A percentile compares a stretch with the other conserved stretches of the same genome.
Conservation (phyloP, 2,888 invertebrate species). For the Melangyna quadrimaculata region DNA sequence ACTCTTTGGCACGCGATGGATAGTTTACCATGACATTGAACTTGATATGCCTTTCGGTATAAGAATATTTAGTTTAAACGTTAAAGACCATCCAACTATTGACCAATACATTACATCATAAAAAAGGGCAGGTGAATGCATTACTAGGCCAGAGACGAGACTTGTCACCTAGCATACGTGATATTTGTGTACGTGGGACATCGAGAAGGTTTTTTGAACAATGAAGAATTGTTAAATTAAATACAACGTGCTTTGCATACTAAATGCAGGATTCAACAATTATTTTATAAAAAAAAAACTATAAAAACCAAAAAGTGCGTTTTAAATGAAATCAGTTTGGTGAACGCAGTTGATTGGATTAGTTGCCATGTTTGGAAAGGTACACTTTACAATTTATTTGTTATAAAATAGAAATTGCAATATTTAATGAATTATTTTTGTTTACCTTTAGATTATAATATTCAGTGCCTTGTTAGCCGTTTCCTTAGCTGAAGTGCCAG, state of each 20-base stretch:
- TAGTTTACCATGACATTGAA: slow-evolving; percentile 46
- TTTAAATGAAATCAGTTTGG: slow-evolving; percentile 53
- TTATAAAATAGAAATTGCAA: neutral
- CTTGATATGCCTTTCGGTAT: slow-evolving; percentile 35
- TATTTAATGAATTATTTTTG: neutral
- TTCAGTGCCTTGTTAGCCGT: slow-evolving; percentile 62
- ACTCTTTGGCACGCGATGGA: slow-evolving; percentile 35
- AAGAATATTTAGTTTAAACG: slow-evolving; percentile 15
- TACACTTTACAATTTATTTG: neutral
- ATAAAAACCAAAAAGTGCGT: slow-evolving; percentile 62
- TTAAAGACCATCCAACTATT: slow-evolving; percentile 47
- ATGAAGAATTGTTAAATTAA: slow-evolving; percentile 53
- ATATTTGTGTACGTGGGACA: slow-evolving; percentile 37
- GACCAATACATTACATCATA: slow-evolving; percentile 26
- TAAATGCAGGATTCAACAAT: slow-evolving; percentile 44
- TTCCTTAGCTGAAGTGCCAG: slow-evolving; percentile 74
- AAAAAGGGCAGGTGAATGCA: slow-evolving; percentile 26
- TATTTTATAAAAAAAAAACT: slow-evolving; percentile 21
- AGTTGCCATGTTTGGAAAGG: slow-evolving; percentile 58
- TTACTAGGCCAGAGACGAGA: slow-evolving; percentile 16
- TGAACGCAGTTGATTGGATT: slow-evolving; percentile 33
- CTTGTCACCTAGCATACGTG: slow-evolving; percentile 28
- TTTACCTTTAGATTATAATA: slow-evolving; percentile 71
- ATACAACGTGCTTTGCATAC: slow-evolving; percentile 33
- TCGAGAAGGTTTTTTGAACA: slow-evolving; percentile 49